Conservation (phyloP, 1,140 invertebrate species). For the Aphelenchoides fujianensis region DNA sequence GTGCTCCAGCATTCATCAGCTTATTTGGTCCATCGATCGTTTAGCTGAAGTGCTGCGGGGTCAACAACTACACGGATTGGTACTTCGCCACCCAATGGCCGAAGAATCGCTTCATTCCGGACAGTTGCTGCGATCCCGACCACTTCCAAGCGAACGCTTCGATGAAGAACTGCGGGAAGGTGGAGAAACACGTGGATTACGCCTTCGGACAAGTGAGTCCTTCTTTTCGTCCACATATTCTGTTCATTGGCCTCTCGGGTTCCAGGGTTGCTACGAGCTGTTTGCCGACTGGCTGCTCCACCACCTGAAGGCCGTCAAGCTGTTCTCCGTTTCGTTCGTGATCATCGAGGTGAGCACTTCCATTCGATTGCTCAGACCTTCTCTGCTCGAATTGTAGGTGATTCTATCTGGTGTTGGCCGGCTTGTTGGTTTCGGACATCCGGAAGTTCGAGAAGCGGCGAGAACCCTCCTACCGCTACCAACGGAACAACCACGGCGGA, state of each 20-base stretch:
- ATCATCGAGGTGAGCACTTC: conserved; percentile 50
- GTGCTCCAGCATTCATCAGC: conserved; percentile 8
- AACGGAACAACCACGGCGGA: neutral
- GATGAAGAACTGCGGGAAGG: conserved; percentile 56
- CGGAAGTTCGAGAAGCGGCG: conserved; percentile 5
- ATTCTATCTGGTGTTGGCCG: neutral
- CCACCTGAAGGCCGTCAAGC: conserved; percentile 43
- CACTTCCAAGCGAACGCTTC: conserved; percentile 36
- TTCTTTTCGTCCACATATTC: neutral
- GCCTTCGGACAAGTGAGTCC: conserved; percentile 38
- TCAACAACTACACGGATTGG: conserved; percentile 52
- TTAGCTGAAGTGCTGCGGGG: conserved; percentile 58
- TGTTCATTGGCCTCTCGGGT: conserved; percentile 11
- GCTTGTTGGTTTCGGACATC: neutral
- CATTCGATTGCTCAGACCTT: conserved; percentile 4
- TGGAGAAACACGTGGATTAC: conserved; percentile 11
- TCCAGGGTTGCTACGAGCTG: conserved; percentile 49
- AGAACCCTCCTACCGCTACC: conserved; percentile 19
- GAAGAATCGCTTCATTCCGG: conserved; percentile 52
- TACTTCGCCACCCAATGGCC: conserved; percentile 45
- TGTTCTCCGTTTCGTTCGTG: conserved; percentile 44
- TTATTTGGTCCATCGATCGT: neutral
- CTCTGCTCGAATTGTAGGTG: neutral
- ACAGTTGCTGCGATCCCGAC: conserved; percentile 51
- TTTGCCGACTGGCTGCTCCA: conserved; percentile 58